Conservation (phyloP, 2,113 vertebrate species). For the Albula glossodonta region DNA sequence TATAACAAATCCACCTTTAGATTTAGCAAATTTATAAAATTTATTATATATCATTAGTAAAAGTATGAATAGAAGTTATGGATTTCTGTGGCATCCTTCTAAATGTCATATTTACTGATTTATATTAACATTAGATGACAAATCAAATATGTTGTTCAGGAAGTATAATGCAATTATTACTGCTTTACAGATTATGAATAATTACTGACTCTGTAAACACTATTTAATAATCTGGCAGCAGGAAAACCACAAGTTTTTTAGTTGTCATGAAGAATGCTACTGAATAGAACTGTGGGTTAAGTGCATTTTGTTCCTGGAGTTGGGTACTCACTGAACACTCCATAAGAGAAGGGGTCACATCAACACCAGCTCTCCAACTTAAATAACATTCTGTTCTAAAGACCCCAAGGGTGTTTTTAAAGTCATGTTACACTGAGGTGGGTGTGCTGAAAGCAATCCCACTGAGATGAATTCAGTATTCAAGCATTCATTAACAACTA, state of each 20-base stretch:
- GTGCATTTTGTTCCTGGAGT: conserved; percentile 9
- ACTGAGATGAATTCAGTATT: not conserved
- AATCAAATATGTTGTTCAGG: no score
- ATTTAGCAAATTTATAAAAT: no score
- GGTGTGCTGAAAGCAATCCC: conserved; percentile 10
- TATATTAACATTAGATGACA: no score
- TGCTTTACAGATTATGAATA: not conserved
- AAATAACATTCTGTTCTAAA: conserved; percentile 5
- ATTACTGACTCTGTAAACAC: not conserved
- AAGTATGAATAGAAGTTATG: no score
- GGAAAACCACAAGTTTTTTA: not conserved
- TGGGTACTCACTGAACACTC: not conserved
- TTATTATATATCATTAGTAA: no score
- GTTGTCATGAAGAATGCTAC: conserved; percentile 10
- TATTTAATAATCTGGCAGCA: not conserved
- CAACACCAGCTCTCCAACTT: conserved; percentile 3
- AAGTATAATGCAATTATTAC: not conserved
- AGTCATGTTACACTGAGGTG: not conserved
- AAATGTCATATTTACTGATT: no score
- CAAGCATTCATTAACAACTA: not conserved
- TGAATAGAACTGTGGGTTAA: not conserved
- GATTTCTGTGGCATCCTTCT: no score
- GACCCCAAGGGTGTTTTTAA: conserved; percentile 2
- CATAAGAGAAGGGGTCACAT: conserved; percentile 13
- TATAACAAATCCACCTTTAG: no score